A percentile compares a stretch with the other conserved stretches of the same genome.
These are phyloP conservation scores for Stenolophus ochropezus DNA, from an alignment of 2,888 invertebrate genomes.

Conservation along the genomic window DNA sequence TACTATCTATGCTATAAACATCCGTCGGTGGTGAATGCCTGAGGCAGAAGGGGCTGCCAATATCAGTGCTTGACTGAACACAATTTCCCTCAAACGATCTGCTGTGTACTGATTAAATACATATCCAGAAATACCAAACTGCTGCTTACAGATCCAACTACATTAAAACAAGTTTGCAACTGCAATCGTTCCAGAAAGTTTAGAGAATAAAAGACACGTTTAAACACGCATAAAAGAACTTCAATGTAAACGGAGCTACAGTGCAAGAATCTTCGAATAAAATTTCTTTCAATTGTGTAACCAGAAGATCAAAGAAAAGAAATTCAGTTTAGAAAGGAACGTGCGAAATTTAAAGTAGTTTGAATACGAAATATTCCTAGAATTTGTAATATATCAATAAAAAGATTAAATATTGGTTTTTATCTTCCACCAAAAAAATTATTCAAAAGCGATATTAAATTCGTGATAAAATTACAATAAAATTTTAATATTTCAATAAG, in stretches of 20 bases:
- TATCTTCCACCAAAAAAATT: not conserved
- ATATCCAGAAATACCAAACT: not conserved
- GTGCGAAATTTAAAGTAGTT: slow-evolving; percentile 6
- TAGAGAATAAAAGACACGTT: not conserved
- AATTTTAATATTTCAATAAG: not conserved
- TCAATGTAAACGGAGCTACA: not conserved
- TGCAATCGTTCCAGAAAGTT: not conserved
- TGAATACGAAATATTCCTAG: not conserved
- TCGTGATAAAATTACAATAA: not conserved
- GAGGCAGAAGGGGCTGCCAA: not conserved
- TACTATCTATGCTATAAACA: not conserved
- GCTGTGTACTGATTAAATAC: not conserved
- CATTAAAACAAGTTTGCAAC: not conserved
- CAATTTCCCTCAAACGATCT: not conserved
- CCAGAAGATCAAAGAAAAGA: slow-evolving; percentile 12
- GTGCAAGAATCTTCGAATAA: not conserved
- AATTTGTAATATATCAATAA: not conserved
- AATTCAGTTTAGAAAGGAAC: not conserved
- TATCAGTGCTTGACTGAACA: not conserved
- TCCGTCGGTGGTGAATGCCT: not conserved
- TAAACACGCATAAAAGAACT: not conserved
- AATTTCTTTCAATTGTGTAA: slow-evolving; percentile 18
- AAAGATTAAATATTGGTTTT: not conserved
- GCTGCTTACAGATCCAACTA: not conserved
- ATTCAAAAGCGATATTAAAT: not conserved